These are phyloP conservation scores for Homarus gammarus DNA, from an alignment of 2,888 invertebrate genomes.

Conservation along the genomic window DNA sequence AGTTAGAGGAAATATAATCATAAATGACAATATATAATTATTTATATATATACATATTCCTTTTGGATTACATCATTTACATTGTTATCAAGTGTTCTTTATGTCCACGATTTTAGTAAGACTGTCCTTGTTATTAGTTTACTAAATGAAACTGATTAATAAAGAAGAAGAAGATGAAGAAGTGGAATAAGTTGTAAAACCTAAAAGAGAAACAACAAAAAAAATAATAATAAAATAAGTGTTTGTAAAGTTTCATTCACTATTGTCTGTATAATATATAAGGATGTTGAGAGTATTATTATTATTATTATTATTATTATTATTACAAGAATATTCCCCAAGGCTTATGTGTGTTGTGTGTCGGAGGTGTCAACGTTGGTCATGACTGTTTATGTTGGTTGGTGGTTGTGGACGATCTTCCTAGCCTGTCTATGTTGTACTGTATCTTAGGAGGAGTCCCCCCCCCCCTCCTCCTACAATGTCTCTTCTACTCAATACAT, in stretches of 20 bases:
- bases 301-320: too few relatives aligned
- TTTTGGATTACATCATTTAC: too few relatives aligned
- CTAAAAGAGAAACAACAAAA: too few relatives aligned
- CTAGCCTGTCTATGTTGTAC: neutral
- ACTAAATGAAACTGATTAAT: too few relatives aligned
- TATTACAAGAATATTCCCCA: conserved; percentile 4
- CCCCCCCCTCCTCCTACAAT: neutral
- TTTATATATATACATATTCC: too few relatives aligned
- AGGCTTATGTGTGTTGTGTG: neutral
- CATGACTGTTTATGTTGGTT: neutral
- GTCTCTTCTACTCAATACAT: conserved; percentile 5
- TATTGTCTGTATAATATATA: neutral
- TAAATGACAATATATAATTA: too few relatives aligned
- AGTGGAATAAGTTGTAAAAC: too few relatives aligned
- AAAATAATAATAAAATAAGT: neutral
- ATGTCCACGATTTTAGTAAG: too few relatives aligned
- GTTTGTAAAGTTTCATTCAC: neutral
- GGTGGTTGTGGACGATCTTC: neutral
- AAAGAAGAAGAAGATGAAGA: too few relatives aligned
- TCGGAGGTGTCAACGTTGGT: neutral
- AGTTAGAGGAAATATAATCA: too few relatives aligned
- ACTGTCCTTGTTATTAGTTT: too few relatives aligned
- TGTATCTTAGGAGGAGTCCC: neutral
- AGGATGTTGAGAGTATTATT: conserved; percentile 22
- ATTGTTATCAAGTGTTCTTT: too few relatives aligned